phyloP scores from a whole-genome alignment of 2,797 vertebrate species.

The Lagocephalus sceleratus region DNA sequence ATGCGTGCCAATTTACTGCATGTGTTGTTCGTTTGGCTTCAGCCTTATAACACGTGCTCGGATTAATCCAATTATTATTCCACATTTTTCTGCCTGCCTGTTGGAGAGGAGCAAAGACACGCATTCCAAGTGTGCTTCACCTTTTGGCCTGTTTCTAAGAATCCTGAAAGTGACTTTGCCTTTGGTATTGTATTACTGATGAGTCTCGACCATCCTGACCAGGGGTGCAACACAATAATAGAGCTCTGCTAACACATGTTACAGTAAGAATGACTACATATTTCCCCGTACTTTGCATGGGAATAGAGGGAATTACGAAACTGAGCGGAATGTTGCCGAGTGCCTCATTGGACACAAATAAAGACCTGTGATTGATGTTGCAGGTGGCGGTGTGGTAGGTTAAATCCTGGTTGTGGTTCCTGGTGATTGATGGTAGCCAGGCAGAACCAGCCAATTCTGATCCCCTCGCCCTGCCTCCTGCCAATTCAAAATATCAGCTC shows the following conservation, averaged over 20 bases:
- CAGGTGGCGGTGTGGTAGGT: conserved; percentile 26
- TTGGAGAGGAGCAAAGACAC: conserved; percentile 14
- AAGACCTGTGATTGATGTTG: conserved; percentile 52
- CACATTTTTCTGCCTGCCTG: background rate
- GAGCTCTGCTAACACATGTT: conserved; percentile 48
- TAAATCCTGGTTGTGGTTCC: conserved; percentile 18
- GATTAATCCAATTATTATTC: background rate
- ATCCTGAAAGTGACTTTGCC: conserved; percentile 70
- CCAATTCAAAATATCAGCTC: conserved; percentile 19
- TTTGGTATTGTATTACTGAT: conserved; percentile 65
- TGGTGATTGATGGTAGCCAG: conserved; percentile 25
- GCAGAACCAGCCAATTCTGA: conserved; percentile 15
- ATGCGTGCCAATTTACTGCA: background rate
- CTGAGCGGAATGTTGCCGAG: conserved; percentile 48
- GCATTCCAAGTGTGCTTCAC: conserved; percentile 33
- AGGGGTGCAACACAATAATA: conserved; percentile 37
- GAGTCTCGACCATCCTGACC: conserved; percentile 32
- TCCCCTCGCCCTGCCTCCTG: background rate
- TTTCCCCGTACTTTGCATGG: conserved; percentile 32
- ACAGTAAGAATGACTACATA: conserved; percentile 26
- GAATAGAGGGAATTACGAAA: conserved; percentile 35
- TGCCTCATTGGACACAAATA: conserved; percentile 11
- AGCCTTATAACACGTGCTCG: background rate
- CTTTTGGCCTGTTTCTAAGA: conserved; percentile 47
- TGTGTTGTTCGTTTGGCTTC: background rate